phyloP scores from a whole-genome alignment of 2,113 vertebrate species.

The Cynoglossus semilaevis region DNA sequence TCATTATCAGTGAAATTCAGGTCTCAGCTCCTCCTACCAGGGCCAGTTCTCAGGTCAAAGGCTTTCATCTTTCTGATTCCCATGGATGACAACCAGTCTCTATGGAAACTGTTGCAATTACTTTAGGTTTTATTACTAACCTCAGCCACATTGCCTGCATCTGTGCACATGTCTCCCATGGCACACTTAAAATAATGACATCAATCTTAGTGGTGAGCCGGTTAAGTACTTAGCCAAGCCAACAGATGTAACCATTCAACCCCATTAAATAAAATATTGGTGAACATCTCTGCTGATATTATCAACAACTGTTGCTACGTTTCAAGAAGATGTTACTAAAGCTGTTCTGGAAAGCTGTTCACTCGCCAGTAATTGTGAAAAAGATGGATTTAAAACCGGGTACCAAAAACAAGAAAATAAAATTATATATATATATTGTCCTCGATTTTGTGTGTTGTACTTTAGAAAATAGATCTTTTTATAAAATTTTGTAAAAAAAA shows the following conservation, averaged over 20 bases:
- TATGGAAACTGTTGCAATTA: conserved; percentile 51
- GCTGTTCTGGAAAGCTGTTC: too few species aligned
- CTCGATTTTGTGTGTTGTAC: too few species aligned
- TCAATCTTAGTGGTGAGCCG: conserved; percentile 23
- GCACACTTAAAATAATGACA: conserved; percentile 57
- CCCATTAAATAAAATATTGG: conserved; percentile 1
- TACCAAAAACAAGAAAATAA: too few species aligned
- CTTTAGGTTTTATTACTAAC: conserved; percentile 52
- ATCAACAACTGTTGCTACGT: too few species aligned
- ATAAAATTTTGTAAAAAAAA: too few species aligned
- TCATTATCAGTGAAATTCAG: conserved; percentile 30
- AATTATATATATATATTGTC: too few species aligned
- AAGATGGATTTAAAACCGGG: too few species aligned
- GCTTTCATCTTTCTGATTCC: conserved; percentile 41
- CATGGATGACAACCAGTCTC: conserved; percentile 36
- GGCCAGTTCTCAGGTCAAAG: conserved; percentile 45
- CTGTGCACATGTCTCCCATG: conserved; percentile 41
- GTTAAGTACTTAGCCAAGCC: conserved; percentile 12
- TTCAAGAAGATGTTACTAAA: too few species aligned
- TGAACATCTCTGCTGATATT: background rate
- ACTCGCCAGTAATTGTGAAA: too few species aligned
- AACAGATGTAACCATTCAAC: conserved; percentile 23
- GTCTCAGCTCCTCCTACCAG: conserved; percentile 12
- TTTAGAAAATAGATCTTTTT: too few species aligned
- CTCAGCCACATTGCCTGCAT: conserved; percentile 40